Base-by-base conservation (phyloP, 2,113 vertebrate genomes). In the Sardina pilchardus region DNA sequence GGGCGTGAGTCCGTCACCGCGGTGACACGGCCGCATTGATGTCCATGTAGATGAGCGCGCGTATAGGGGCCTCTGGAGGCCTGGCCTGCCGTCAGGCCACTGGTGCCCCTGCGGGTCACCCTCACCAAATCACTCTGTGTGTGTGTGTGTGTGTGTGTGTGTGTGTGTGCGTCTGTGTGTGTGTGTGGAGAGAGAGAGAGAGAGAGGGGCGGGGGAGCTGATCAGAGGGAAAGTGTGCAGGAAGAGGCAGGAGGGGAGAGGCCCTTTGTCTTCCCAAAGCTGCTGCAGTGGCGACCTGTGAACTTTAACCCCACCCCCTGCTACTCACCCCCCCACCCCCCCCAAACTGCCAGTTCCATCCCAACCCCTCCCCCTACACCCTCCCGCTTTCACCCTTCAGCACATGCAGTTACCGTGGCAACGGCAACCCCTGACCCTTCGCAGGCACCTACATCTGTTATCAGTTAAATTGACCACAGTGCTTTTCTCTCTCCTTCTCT, bases 371-470 rank as follows among this genome's bases (percentile, higher is more conserved):
- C 90, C 67, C 89, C 91, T 88, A 85, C 92, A 85, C 92, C 91
- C 91, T 90, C 89, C 91, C 91, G 91, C 71, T 19, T 30, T 12
- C 53, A 85, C 83, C 45, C 56, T 17, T 59, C 26, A 59, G 43
- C 90, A 90, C 92, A 94, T 91, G 92, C 82, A 24, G 94, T 94
- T 95, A 89, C 93, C 92, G 94, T 94, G 94, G 91, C 94, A 93
- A 95, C 94, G 83, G 88, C 93, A 94, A 96, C 95, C 96, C 92
- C 90, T 94, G 92, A 93, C 92, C 94, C 89, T 82, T 86, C 3
- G 89, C 84, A 81, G 92, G 90, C 91, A 92, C 87, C 93, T 94
- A 95, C 96, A 97, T 96, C 96, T 97, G 96, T 95, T 95, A 91
- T 95, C 95, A 95, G 94, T 96, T 96, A 95, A 93, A 94, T 78